These are phyloP conservation scores for Clarias batrachus DNA, from an alignment of 2,113 vertebrate species.

Conservation along the genomic window DNA sequence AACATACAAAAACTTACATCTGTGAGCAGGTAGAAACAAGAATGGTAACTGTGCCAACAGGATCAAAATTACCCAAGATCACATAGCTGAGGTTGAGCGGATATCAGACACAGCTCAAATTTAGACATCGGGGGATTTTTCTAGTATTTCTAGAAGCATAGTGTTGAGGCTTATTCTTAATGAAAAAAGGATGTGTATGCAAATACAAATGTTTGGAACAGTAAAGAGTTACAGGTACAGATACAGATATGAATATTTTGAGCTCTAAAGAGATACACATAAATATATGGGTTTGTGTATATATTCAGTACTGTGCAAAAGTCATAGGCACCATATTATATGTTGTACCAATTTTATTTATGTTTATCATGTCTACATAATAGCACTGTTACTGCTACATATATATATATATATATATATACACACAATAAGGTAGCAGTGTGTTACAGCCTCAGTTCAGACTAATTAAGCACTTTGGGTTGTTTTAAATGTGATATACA, in stretches of 20 bases:
- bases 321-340: too few relatives aligned
- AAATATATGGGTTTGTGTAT: not conserved
- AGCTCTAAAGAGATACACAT: not conserved
- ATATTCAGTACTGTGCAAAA: too few relatives aligned
- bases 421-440: too few relatives aligned
- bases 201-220: not conserved
- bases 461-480: too few relatives aligned
- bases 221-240: not conserved
- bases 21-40: not conserved
- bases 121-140: not conserved
- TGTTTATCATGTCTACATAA: too few relatives aligned
- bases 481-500: too few relatives aligned
- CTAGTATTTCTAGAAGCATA: not conserved
- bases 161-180: not conserved
- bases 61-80: not conserved
- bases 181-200: not conserved
- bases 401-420: too few relatives aligned
- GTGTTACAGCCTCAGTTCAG: too few relatives aligned
- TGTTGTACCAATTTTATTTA: too few relatives aligned
- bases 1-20: not conserved
- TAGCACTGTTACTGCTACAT: too few relatives aligned
- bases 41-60: not conserved
- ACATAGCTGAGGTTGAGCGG: not conserved
- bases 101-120: not conserved
- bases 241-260: not conserved